These are phyloP conservation scores for Hylomyscus alleni DNA, from an alignment of 2,797 vertebrate genomes.

Conservation along the genomic window DNA sequence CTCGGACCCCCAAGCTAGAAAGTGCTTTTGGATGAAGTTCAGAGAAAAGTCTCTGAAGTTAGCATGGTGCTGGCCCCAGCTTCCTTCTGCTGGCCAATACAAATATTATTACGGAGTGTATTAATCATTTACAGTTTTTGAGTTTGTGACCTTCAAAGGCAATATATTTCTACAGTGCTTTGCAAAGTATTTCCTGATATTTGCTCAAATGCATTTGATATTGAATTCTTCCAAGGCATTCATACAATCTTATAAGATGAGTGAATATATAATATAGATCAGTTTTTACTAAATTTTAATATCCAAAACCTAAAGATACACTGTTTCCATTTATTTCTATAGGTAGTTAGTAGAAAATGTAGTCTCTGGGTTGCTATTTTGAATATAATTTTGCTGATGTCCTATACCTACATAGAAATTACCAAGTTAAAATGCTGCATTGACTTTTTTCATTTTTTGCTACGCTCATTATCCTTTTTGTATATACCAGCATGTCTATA, in stretches of 20 bases:
- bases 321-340: slow-evolving; percentile 25
- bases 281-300: slow-evolving; percentile 16
- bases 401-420: neutral
- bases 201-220: slow-evolving; percentile 61
- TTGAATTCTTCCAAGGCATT: slow-evolving; percentile 57
- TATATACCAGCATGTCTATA: neutral
- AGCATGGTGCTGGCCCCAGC: slow-evolving; percentile 63
- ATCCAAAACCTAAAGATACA: neutral
- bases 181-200: slow-evolving; percentile 63
- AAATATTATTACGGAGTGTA: slow-evolving; percentile 84
- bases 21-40: slow-evolving; percentile 81
- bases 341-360: slow-evolving; percentile 24
- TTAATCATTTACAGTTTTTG: slow-evolving; percentile 78
- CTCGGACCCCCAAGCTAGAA: slow-evolving; percentile 67
- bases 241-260: slow-evolving; percentile 26
- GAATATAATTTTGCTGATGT: neutral
- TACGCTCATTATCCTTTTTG: neutral
- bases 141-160: slow-evolving; percentile 70
- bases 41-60: slow-evolving; percentile 79
- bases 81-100: slow-evolving; percentile 73
- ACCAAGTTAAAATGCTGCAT: slow-evolving; percentile 12
- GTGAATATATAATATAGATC: slow-evolving; percentile 32
- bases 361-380: neutral
- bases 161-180: slow-evolving; percentile 66
- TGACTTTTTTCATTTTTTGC: neutral